Evolutionary conservation across 2,888 invertebrate genomes (phyloP).

Genomic region (Pyralis farinalis): DNA sequence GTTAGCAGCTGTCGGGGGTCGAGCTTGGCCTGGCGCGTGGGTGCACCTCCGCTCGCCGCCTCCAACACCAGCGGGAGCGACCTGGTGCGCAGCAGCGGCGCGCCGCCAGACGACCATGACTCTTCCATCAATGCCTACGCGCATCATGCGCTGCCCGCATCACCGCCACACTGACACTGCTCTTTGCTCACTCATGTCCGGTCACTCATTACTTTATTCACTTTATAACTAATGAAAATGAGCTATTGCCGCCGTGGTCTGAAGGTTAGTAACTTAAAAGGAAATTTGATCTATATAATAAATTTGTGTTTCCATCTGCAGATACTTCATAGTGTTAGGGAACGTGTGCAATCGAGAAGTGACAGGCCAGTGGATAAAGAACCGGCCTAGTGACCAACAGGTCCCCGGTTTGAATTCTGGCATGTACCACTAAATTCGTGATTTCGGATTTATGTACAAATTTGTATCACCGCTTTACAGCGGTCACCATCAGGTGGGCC

Average conservation of each 20-base stretch:
- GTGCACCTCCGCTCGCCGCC: slow-evolving; percentile 65
- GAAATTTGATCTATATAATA: too few species aligned
- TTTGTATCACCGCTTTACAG: too few species aligned
- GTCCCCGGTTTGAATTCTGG: too few species aligned
- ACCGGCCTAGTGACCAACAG: too few species aligned
- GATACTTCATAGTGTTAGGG: too few species aligned
- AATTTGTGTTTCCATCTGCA: too few species aligned
- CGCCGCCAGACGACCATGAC: slow-evolving; percentile 79
- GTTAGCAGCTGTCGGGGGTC: slow-evolving; percentile 83
- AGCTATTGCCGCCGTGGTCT: background rate
- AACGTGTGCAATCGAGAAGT: too few species aligned
- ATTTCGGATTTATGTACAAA: too few species aligned
- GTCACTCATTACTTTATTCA: slow-evolving; percentile 33
- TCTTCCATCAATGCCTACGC: slow-evolving; percentile 76
- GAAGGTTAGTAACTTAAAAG: background rate
- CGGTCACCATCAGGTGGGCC: too few species aligned
- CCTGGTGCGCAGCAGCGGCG: slow-evolving; percentile 84
- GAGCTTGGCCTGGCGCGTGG: slow-evolving; percentile 69
- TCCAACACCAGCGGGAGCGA: slow-evolving; percentile 85
- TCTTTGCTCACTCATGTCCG: slow-evolving; percentile 56
- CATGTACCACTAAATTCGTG: too few species aligned
- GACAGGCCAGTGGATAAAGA: too few species aligned
- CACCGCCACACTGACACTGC: slow-evolving; percentile 53
- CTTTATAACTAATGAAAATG: background rate
- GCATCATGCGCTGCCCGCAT: slow-evolving; percentile 69